A percentile compares a stretch with the other conserved stretches of the same genome.
These are phyloP conservation scores for Himalopsyche kuldschensis DNA, from an alignment of 2,888 invertebrate species.

Conservation along the genomic window DNA sequence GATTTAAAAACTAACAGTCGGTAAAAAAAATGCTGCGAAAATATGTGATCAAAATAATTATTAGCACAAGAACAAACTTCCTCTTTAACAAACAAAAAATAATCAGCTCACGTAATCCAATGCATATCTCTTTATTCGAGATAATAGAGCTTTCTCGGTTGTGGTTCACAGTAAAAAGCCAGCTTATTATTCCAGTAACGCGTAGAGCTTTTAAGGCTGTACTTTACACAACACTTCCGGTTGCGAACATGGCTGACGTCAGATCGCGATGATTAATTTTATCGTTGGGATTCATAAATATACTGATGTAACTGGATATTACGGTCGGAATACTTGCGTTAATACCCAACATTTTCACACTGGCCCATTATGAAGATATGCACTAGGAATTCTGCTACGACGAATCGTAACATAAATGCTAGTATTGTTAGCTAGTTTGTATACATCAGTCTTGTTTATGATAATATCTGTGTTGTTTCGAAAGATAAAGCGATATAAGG, in stretches of 20 bases:
- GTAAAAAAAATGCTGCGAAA: background rate
- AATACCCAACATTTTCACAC: background rate
- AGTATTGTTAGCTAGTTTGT: too few relatives aligned
- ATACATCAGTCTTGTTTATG: too few relatives aligned
- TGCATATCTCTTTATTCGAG: background rate
- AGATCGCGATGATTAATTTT: constrained; percentile 19
- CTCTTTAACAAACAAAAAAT: background rate
- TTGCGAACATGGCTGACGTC: constrained; percentile 8
- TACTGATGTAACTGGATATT: constrained; percentile 15
- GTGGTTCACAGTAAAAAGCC: background rate
- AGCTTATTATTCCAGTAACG: background rate
- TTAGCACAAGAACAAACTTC: background rate
- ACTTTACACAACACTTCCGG: background rate
- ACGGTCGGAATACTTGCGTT: background rate
- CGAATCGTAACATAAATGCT: background rate
- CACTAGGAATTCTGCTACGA: background rate
- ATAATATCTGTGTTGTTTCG: too few relatives aligned
- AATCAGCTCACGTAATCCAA: background rate
- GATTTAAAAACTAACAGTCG: too few relatives aligned
- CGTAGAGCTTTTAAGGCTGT: background rate
- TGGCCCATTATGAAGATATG: background rate
- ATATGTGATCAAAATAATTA: background rate
- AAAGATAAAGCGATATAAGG: too few relatives aligned
- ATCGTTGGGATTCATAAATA: constrained; percentile 25
- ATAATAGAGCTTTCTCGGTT: background rate